Evolutionary conservation across 2,113 vertebrate genomes (phyloP).

Genomic region (Cyphomyrus plagiostoma): DNA sequence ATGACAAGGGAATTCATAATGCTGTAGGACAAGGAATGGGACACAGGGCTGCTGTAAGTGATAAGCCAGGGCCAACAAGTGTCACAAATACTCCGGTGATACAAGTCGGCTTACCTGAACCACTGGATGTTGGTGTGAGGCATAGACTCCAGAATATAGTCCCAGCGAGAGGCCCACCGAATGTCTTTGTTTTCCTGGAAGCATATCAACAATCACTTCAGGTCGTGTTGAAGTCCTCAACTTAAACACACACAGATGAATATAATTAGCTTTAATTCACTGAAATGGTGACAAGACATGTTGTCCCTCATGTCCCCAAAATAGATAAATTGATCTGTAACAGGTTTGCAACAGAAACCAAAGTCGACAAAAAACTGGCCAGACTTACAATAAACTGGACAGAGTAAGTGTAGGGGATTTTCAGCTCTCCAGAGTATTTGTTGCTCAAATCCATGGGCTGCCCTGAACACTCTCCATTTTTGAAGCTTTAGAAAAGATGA

Average conservation of each 20-base stretch:
- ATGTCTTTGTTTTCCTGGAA: constrained; percentile 74
- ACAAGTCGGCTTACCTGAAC: constrained; percentile 72
- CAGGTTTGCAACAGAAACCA: neutral
- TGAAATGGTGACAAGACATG: neutral
- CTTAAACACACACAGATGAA: neutral
- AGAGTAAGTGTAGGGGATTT: constrained; percentile 80
- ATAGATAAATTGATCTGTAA: neutral
- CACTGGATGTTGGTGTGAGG: constrained; percentile 92
- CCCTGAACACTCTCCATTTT: constrained; percentile 77
- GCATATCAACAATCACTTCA: neutral
- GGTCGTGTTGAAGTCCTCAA: neutral
- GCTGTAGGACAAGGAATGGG: constrained; percentile 46
- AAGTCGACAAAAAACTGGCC: neutral
- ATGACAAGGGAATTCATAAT: constrained; percentile 97
- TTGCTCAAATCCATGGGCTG: constrained; percentile 80
- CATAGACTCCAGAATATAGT: constrained; percentile 96
- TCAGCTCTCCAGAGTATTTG: constrained; percentile 63
- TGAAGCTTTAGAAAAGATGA: constrained; percentile 59
- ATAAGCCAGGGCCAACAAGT: neutral
- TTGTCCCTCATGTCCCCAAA: neutral
- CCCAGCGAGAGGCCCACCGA: constrained; percentile 90
- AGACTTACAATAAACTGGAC: constrained; percentile 72
- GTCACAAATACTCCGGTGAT: neutral
- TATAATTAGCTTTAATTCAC: neutral
- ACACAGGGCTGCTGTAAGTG: neutral